Evolutionary conservation across 2,113 vertebrate genomes (phyloP).

Genomic region (Dinomys branickii): DNA sequence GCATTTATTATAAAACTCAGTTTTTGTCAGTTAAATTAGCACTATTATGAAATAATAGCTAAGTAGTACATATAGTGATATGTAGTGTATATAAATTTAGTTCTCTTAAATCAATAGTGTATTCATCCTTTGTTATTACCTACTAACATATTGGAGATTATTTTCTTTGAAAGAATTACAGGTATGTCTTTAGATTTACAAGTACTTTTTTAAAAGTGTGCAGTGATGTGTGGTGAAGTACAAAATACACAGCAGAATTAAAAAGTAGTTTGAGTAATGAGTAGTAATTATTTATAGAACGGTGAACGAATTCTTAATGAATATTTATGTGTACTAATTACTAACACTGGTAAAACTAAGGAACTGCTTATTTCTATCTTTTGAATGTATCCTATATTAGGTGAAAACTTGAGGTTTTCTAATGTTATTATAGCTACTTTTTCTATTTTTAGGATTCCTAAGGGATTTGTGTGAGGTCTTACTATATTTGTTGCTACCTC

Average conservation of each 20-base stretch:
- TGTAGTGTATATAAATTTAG: neutral
- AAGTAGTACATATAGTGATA: neutral
- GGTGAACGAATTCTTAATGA: neutral
- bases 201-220: neutral
- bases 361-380: neutral
- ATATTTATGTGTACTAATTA: neutral
- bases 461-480: conserved; percentile 99
- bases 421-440: conserved; percentile 61
- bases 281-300: conserved; percentile 30
- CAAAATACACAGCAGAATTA: neutral
- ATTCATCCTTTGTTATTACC: neutral
- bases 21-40: conserved; percentile 39
- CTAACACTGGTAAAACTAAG: neutral
- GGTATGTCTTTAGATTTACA: conserved; percentile 34
- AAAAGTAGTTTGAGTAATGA: conserved; percentile 39
- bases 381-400: conserved; percentile 36
- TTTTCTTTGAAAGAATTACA: conserved; percentile 30
- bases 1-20: neutral
- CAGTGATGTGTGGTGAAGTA: neutral
- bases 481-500: conserved; percentile 99
- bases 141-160: neutral
- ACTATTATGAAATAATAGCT: conserved; percentile 19
- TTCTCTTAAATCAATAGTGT: neutral
- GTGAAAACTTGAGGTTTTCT: conserved; percentile 48
- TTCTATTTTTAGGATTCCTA: conserved; percentile 92